phyloP scores from a whole-genome alignment of 1,140 invertebrate genomes.

The Brachionus rubens region DNA sequence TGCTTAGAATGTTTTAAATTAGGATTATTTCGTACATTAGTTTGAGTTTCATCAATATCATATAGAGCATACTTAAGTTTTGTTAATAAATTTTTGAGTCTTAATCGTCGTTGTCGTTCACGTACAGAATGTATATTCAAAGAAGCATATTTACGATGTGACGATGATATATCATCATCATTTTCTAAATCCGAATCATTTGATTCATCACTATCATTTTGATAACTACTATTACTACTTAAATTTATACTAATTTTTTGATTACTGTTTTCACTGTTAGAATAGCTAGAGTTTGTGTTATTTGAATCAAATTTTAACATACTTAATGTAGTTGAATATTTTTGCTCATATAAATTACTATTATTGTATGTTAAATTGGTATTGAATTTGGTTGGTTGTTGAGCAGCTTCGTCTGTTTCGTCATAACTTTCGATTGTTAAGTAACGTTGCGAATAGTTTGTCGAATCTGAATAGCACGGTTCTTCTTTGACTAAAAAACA shows the following conservation, averaged over 20 bases:
- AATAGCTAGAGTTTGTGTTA: neutral
- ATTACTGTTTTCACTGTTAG: neutral
- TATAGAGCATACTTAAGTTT: constrained; percentile 8
- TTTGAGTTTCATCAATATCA: neutral
- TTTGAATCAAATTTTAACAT: neutral
- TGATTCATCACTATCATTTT: neutral
- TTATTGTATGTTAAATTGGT: too few species aligned
- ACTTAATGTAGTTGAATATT: neutral
- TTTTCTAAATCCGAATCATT: constrained; percentile 21
- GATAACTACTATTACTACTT: constrained; percentile 14
- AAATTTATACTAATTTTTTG: neutral
- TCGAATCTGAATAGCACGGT: too few species aligned
- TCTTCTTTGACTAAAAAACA: too few species aligned
- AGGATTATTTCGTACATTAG: neutral
- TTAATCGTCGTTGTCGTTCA: constrained; percentile 11
- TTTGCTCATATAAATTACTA: too few species aligned
- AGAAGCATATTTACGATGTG: too few species aligned
- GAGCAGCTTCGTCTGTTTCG: too few species aligned
- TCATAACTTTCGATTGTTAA: too few species aligned
- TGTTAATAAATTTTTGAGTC: constrained; percentile 27
- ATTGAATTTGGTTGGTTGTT: too few species aligned
- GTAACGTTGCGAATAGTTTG: too few species aligned
- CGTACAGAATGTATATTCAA: constrained; percentile 2
- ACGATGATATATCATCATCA: too few species aligned
- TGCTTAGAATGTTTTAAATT: constrained; percentile 40